These are phyloP conservation scores for Bombylius major DNA, from an alignment of 2,888 invertebrate species.

Conservation along the genomic window DNA sequence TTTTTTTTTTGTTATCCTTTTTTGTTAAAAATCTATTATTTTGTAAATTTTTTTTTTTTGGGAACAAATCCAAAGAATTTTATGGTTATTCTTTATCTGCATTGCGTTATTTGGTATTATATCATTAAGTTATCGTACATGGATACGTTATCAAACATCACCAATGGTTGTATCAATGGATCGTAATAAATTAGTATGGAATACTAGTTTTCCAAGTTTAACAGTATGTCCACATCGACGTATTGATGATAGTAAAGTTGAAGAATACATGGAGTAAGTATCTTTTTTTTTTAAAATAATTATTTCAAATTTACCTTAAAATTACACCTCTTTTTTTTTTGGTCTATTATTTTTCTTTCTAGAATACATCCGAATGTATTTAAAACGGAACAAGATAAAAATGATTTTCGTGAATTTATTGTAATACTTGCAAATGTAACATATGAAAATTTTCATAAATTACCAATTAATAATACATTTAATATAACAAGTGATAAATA, in stretches of 20 bases:
- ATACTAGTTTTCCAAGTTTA: slow-evolving; percentile 54
- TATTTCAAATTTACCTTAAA: background rate
- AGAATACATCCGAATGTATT: slow-evolving; percentile 24
- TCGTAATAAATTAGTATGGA: slow-evolving; percentile 57
- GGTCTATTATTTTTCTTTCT: background rate
- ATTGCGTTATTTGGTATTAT: slow-evolving; percentile 43
- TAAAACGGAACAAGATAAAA: slow-evolving; percentile 39
- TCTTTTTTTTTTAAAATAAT: background rate
- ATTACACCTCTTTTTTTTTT: background rate
- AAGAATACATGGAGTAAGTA: slow-evolving; percentile 41
- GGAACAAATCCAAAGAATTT: slow-evolving; percentile 30
- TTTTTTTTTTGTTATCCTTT: no score
- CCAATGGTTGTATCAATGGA: slow-evolving; percentile 64
- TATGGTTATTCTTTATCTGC: slow-evolving; percentile 44
- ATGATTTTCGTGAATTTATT: slow-evolving; percentile 43
- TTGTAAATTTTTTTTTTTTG: no score
- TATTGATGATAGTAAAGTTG: slow-evolving; percentile 43
- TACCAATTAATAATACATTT: slow-evolving; percentile 41
- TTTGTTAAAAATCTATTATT: no score
- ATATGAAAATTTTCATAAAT: slow-evolving; percentile 45
- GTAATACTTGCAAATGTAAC: slow-evolving; percentile 43
- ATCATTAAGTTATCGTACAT: slow-evolving; percentile 46
- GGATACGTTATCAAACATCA: slow-evolving; percentile 53
- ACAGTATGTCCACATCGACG: slow-evolving; percentile 52
- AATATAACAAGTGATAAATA: slow-evolving; percentile 44